Evolutionary conservation across 2,888 invertebrate species (phyloP).

Genomic region (Bombylius discolor): DNA sequence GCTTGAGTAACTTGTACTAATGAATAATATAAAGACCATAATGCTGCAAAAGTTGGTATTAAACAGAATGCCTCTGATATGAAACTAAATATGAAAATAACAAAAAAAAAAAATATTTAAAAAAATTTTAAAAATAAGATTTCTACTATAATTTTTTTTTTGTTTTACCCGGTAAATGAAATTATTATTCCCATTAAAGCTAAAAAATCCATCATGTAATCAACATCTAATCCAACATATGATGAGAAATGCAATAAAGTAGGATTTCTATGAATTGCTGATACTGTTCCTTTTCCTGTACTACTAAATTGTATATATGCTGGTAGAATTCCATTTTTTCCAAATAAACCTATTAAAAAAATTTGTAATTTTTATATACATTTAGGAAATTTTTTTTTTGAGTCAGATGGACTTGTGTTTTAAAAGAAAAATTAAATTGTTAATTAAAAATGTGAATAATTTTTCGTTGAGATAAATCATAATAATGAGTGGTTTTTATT

Average conservation of each 20-base stretch:
- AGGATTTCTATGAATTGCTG: slow-evolving; percentile 44
- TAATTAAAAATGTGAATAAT: too few species aligned
- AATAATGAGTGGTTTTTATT: too few species aligned
- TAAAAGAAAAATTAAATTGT: too few species aligned
- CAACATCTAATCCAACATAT: slow-evolving; percentile 48
- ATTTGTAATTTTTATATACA: slow-evolving; percentile 3
- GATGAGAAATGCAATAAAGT: slow-evolving; percentile 54
- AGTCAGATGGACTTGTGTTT: too few species aligned
- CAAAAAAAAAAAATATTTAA: neutral
- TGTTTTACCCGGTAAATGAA: slow-evolving; percentile 54
- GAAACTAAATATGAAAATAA: slow-evolving; percentile 35
- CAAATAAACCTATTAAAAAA: slow-evolving; percentile 50
- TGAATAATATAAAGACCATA: slow-evolving; percentile 61
- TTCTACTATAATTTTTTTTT: neutral
- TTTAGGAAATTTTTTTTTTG: neutral
- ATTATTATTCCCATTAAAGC: slow-evolving; percentile 48
- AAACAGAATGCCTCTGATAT: slow-evolving; percentile 47
- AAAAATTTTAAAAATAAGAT: neutral
- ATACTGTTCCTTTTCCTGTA: slow-evolving; percentile 18
- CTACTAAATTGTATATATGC: slow-evolving; percentile 39
- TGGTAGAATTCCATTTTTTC: slow-evolving; percentile 60
- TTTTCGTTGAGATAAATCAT: too few species aligned
- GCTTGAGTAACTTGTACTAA: slow-evolving; percentile 63
- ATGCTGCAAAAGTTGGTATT: slow-evolving; percentile 45
- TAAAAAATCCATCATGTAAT: slow-evolving; percentile 54